These are phyloP conservation scores for Dromius quadrimaculatus DNA, from an alignment of 2,888 invertebrate species.

Conservation along the genomic window DNA sequence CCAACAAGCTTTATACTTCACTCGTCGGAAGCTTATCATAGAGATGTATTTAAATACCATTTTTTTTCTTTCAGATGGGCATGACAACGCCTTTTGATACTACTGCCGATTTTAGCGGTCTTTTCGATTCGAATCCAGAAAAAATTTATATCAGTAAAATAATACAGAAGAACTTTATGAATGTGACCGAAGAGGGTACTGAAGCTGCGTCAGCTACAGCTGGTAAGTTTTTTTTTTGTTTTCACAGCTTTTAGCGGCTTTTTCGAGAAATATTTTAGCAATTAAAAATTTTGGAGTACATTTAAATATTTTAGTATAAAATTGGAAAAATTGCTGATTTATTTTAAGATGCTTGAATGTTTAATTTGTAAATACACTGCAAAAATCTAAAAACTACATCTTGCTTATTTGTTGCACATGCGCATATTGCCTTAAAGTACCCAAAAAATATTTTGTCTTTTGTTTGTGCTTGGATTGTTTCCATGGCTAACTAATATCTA, in stretches of 20 bases:
- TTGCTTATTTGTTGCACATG: slow-evolving; percentile 37
- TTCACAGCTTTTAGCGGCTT: not conserved
- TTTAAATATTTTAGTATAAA: not conserved
- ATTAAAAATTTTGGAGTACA: not conserved
- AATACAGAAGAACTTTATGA: slow-evolving; percentile 63
- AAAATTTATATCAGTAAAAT: slow-evolving; percentile 59
- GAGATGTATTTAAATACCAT: not conserved
- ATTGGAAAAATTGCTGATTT: not conserved
- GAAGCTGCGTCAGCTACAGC: slow-evolving; percentile 64
- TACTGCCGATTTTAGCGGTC: slow-evolving; percentile 59
- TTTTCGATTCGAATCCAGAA: slow-evolving; percentile 56
- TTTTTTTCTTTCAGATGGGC: slow-evolving; percentile 34
- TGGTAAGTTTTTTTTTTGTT: slow-evolving; percentile 56
- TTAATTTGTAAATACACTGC: not conserved
- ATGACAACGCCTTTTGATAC: slow-evolving; percentile 38
- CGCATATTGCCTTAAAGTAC: slow-evolving; percentile 32
- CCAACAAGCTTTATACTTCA: too few species aligned
- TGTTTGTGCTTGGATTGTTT: not conserved
- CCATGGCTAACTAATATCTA: slow-evolving; percentile 6
- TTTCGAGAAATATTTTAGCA: slow-evolving; percentile 8
- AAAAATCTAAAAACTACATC: too few species aligned
- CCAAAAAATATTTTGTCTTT: too few species aligned
- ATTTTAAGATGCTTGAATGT: not conserved
- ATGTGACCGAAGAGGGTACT: slow-evolving; percentile 63
- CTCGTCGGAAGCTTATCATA: too few species aligned